Evolutionary conservation across 2,888 invertebrate genomes (phyloP).

Genomic region (Colletes collaris): DNA sequence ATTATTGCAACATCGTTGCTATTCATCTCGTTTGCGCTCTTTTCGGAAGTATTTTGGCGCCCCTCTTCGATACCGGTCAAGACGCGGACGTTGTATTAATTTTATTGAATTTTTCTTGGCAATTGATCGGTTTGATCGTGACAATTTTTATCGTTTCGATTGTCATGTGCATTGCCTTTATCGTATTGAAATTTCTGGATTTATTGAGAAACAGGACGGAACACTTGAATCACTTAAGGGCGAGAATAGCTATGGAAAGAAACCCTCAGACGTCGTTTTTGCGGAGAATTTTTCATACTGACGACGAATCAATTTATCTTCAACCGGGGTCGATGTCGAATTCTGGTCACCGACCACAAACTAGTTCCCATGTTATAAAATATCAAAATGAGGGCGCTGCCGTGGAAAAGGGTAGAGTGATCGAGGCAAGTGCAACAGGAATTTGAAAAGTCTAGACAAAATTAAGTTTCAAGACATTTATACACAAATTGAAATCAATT

Average conservation of each 20-base stretch:
- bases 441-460: not conserved
- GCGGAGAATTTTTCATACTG: slow-evolving; percentile 67
- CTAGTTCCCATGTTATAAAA: slow-evolving; percentile 3
- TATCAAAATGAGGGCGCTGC: slow-evolving; percentile 22
- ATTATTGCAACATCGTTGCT: slow-evolving; percentile 79
- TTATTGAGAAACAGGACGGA: slow-evolving; percentile 74
- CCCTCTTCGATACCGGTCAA: slow-evolving; percentile 60
- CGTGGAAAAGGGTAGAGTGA: not conserved
- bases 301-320: slow-evolving; percentile 65
- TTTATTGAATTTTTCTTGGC: slow-evolving; percentile 69
- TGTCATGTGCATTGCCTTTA: slow-evolving; percentile 61
- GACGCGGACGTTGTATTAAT: slow-evolving; percentile 19
- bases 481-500: not conserved
- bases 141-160: slow-evolving; percentile 52
- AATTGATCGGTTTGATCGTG: slow-evolving; percentile 66
- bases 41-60: slow-evolving; percentile 74
- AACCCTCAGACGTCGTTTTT: slow-evolving; percentile 61
- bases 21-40: slow-evolving; percentile 77
- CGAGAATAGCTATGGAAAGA: slow-evolving; percentile 57
- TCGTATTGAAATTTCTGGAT: slow-evolving; percentile 59
- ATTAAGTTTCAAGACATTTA: not conserved
- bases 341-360: not conserved
- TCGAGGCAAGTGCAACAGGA: not conserved
- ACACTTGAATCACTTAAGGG: slow-evolving; percentile 70
- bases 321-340: slow-evolving; percentile 62